phyloP scores from a whole-genome alignment of 2,113 vertebrate genomes.

The Lepisosteus oculatus region DNA sequence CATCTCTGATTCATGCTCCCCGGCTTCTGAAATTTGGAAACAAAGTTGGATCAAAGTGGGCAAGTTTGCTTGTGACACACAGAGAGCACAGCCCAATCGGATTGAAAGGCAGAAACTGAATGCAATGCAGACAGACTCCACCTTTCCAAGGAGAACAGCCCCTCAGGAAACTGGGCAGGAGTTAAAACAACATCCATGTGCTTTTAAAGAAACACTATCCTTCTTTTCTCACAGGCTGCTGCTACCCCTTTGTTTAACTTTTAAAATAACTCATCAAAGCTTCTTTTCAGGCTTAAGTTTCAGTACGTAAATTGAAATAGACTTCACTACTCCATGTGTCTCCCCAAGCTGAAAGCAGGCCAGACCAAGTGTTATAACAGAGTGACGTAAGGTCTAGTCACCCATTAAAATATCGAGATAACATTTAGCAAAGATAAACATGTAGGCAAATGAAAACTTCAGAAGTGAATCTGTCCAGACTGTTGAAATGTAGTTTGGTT shows the following conservation, averaged over 20 bases:
- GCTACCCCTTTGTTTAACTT: constrained; percentile 18
- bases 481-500: not conserved
- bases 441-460: constrained; percentile 10
- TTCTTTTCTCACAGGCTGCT: constrained; percentile 18
- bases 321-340: constrained; percentile 14
- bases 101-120: constrained; percentile 17
- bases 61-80: constrained; percentile 48
- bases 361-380: constrained; percentile 13
- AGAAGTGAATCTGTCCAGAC: constrained; percentile 12
- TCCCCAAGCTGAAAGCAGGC: constrained; percentile 14
- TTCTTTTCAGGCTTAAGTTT: constrained; percentile 20
- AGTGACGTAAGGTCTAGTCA: constrained; percentile 28
- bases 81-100: constrained; percentile 39
- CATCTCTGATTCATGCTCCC: constrained; percentile 32
- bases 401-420: constrained; percentile 29
- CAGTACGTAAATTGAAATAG: constrained; percentile 28
- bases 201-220: constrained; percentile 61
- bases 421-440: constrained; percentile 11
- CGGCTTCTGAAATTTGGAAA: constrained; percentile 41
- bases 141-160: constrained; percentile 31
- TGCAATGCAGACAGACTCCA: constrained; percentile 15
- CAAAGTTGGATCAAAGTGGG: constrained; percentile 43
- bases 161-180: constrained; percentile 36
- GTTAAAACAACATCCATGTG: constrained; percentile 37
- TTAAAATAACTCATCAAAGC: constrained; percentile 42